Percentiles rank a stretch among this genome's conserved stretches.
These are phyloP conservation scores for Oryzias melastigma DNA, from an alignment of 2,113 vertebrate species.

Conservation along the genomic window DNA sequence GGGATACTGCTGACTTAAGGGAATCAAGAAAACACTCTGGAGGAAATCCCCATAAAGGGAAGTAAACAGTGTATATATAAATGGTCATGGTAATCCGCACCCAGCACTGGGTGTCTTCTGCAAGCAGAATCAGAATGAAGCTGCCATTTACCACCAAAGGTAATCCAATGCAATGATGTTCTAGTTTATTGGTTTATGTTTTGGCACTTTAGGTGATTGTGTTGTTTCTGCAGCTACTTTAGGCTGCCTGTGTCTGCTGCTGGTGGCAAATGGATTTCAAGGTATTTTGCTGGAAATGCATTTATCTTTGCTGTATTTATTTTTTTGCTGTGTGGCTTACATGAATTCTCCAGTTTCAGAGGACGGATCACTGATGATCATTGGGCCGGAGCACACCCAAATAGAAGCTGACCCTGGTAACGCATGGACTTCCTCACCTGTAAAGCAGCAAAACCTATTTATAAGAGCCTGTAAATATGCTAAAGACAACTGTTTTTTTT, in stretches of 20 bases:
- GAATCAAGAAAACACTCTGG: not conserved
- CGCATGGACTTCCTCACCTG: rapidly evolving
- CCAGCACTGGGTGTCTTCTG: not conserved
- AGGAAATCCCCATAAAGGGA: slow-evolving; percentile 54
- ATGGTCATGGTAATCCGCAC: slow-evolving; percentile 1
- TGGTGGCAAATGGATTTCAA: slow-evolving; percentile 33
- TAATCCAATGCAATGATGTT: slow-evolving; percentile 16
- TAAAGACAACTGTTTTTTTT: too few species aligned
- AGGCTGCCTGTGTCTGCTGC: slow-evolving; percentile 40
- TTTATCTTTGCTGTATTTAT: not conserved
- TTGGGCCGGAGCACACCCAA: slow-evolving; percentile 17
- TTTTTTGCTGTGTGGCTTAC: slow-evolving; percentile 3
- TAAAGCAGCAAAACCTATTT: too few species aligned
- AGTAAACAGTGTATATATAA: slow-evolving; percentile 28
- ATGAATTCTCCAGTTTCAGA: slow-evolving; percentile 26
- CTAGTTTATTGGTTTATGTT: not conserved
- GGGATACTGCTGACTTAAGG: not conserved
- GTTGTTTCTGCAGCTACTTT: slow-evolving; percentile 34
- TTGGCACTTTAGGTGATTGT: not conserved
- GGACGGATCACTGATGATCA: slow-evolving; percentile 48
- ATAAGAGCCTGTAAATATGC: too few species aligned
- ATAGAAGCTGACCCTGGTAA: slow-evolving; percentile 53
- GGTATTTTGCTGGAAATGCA: slow-evolving; percentile 33
- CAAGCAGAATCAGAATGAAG: slow-evolving; percentile 40
- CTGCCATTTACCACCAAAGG: slow-evolving; percentile 41